A percentile compares a stretch with the other conserved stretches of the same genome.
phyloP scores from a whole-genome alignment of 2,797 vertebrate species.

The Agapornis canus region DNA sequence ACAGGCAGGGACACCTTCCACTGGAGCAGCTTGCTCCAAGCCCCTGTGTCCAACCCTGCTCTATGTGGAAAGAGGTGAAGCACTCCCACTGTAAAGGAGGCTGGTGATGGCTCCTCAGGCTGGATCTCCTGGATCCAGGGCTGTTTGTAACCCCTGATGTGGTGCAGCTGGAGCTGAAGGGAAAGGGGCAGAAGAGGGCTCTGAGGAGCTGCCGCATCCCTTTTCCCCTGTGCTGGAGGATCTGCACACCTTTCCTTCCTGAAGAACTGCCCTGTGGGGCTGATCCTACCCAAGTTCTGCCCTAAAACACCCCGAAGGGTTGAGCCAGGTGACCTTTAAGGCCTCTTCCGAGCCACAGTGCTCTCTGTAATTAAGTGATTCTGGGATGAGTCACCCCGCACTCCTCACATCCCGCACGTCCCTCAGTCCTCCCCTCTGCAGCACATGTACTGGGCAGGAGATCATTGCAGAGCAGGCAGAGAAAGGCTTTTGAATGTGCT shows the following conservation, averaged over 20 bases:
- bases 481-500: not conserved
- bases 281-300: not conserved
- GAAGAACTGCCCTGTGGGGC: rapidly evolving
- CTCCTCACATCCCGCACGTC: slow-evolving; percentile 23
- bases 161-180: rapidly evolving
- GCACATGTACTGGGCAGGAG: rapidly evolving
- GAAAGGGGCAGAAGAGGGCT: not conserved
- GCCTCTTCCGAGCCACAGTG: not conserved
- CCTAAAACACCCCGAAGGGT: not conserved
- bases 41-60: not conserved
- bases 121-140: not conserved
- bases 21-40: not conserved
- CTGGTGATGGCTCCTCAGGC: not conserved
- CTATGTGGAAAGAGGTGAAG: not conserved
- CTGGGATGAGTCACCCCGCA: not conserved
- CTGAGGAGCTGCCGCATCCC: rapidly evolving
- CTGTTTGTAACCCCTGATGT: rapidly evolving
- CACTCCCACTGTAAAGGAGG: not conserved
- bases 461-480: rapidly evolving
- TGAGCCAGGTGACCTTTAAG: not conserved
- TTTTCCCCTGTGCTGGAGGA: not conserved
- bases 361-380: not conserved
- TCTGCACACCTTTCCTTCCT: not conserved
- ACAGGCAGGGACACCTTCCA: not conserved
- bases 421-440: not conserved